Percentiles rank a stretch among this genome's conserved stretches.
phyloP scores from a whole-genome alignment of 35 echinoderm and acorn worm species.

The Heliocidaris tuberculata region DNA sequence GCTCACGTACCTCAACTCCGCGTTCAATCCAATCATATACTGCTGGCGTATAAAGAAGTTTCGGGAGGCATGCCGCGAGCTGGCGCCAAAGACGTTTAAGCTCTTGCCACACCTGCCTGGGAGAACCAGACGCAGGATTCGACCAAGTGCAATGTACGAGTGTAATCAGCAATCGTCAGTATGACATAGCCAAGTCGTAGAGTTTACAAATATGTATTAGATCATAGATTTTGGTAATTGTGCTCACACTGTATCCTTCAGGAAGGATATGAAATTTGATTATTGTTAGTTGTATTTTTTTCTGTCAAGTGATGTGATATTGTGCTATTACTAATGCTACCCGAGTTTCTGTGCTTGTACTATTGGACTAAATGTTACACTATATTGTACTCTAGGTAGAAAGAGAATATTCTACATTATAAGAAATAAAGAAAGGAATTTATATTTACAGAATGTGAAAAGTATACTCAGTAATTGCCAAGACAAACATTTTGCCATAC shows the following conservation, averaged over 20 bases:
- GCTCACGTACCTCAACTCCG: constrained; percentile 92
- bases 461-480: background rate
- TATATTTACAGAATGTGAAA: background rate
- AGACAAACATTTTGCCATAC: background rate
- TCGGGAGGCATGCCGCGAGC: constrained; percentile 89
- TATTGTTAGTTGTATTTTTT: background rate
- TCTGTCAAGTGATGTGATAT: background rate
- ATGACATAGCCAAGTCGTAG: constrained; percentile 7
- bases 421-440: background rate
- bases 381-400: background rate
- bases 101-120: constrained; percentile 87
- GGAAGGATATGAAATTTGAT: background rate
- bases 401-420: background rate
- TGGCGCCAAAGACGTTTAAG: constrained; percentile 84
- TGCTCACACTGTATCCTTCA: background rate
- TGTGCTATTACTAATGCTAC: too few species aligned
- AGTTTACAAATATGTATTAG: background rate
- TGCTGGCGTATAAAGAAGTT: constrained; percentile 99
- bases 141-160: constrained; percentile 99
- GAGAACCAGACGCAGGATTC: constrained; percentile 77
- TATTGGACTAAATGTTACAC: background rate
- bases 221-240: background rate
- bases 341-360: background rate
- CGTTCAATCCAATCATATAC: constrained; percentile 98
- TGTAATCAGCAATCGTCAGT: constrained; percentile 94